These are phyloP conservation scores for Dolichotis patagonum DNA, from an alignment of 2,113 vertebrate genomes.

Conservation along the genomic window DNA sequence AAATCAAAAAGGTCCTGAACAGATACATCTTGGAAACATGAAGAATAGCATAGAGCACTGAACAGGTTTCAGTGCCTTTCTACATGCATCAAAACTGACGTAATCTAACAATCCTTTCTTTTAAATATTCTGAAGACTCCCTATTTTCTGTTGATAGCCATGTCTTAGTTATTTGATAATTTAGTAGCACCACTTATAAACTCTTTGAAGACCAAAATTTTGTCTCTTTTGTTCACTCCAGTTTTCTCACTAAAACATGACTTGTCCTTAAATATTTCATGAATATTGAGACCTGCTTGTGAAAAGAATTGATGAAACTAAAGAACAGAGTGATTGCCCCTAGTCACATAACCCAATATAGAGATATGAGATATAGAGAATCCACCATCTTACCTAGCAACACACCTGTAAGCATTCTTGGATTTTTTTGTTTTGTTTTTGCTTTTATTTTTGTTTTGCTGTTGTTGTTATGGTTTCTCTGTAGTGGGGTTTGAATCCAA, in stretches of 20 bases:
- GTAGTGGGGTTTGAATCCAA: background rate
- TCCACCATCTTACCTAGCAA: background rate
- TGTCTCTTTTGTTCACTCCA: constrained; percentile 40
- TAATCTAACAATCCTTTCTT: constrained; percentile 30
- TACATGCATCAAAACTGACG: constrained; percentile 53
- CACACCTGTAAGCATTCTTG: background rate
- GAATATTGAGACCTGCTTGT: background rate
- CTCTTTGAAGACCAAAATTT: background rate
- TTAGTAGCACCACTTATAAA: constrained; percentile 55
- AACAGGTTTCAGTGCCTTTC: constrained; percentile 52
- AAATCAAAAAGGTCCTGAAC: constrained; percentile 45
- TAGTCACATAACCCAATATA: background rate
- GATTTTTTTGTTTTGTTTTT: too few species aligned
- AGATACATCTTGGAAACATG: constrained; percentile 36
- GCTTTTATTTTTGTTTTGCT: background rate
- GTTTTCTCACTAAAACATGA: constrained; percentile 27
- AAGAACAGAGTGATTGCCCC: background rate
- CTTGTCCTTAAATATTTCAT: background rate
- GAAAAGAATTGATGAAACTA: constrained; percentile 28
- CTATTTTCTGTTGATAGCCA: background rate
- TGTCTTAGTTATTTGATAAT: constrained; percentile 32
- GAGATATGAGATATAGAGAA: constrained; percentile 31
- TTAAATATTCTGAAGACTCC: background rate
- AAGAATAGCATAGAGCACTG: constrained; percentile 40
- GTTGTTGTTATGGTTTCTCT: background rate